Percentiles rank a stretch among this genome's conserved stretches.
These are phyloP conservation scores for Carabus problematicus DNA, from an alignment of 2,888 invertebrate genomes.

Conservation along the genomic window DNA sequence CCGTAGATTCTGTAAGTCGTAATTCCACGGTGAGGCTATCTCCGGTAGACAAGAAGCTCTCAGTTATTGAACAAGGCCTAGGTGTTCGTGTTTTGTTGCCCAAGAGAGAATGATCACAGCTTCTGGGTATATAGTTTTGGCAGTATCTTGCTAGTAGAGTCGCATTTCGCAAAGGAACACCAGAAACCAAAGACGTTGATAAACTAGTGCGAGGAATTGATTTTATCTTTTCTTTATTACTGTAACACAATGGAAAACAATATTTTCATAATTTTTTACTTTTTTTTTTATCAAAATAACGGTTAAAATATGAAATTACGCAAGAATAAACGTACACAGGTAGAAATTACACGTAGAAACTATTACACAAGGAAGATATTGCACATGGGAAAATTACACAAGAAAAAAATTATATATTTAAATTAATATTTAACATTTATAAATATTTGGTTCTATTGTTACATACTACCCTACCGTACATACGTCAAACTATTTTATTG, in stretches of 20 bases:
- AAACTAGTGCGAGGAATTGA: slow-evolving; percentile 7
- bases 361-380: no score
- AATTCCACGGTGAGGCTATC: slow-evolving; percentile 83
- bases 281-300: not conserved
- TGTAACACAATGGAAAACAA: slow-evolving; percentile 1
- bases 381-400: no score
- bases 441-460: no score
- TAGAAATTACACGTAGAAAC: no score
- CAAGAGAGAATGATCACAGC: slow-evolving; percentile 82
- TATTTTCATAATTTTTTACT: no score
- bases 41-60: slow-evolving; percentile 83
- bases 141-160: slow-evolving; percentile 83
- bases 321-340: no score
- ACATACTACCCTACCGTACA: no score
- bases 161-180: slow-evolving; percentile 69
- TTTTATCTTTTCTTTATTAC: slow-evolving; percentile 32
- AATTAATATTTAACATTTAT: no score
- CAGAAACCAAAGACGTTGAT: slow-evolving; percentile 54
- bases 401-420: no score
- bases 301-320: no score
- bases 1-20: slow-evolving; percentile 81
- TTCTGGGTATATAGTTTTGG: slow-evolving; percentile 80
- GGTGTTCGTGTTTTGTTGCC: slow-evolving; percentile 63
- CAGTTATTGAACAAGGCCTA: slow-evolving; percentile 79
- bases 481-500: no score